Percentiles rank a stretch among this genome's conserved stretches.
phyloP scores from a whole-genome alignment of 2,113 vertebrate genomes.

The Shinisaurus crocodilurus region DNA sequence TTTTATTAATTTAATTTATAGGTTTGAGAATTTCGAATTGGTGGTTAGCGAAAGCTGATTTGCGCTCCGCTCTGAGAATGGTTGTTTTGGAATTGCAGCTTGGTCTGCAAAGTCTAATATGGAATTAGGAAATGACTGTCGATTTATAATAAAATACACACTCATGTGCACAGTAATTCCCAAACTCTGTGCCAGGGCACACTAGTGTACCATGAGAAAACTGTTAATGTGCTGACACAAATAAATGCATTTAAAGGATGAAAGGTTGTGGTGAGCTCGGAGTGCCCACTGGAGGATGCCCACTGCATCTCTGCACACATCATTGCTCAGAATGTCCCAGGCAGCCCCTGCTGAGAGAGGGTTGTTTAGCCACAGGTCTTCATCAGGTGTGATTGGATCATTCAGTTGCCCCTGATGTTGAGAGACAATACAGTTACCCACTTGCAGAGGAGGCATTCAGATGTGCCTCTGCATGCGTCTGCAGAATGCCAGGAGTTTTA shows the following conservation, averaged over 20 bases:
- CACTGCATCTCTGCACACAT: not conserved
- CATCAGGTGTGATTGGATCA: not conserved
- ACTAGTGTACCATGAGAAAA: not conserved
- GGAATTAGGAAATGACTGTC: slow-evolving; percentile 64
- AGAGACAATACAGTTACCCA: not conserved
- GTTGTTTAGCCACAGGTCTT: not conserved
- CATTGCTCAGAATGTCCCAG: too few relatives aligned
- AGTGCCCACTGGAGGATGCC: not conserved
- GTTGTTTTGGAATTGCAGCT: slow-evolving; percentile 42
- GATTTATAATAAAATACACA: slow-evolving; percentile 14
- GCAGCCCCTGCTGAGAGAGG: too few relatives aligned
- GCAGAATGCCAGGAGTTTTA: too few relatives aligned
- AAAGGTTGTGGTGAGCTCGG: too few relatives aligned
- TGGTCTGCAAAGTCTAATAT: slow-evolving; percentile 1
- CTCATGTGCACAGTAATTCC: not conserved
- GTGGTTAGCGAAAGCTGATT: slow-evolving; percentile 68
- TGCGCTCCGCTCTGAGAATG: slow-evolving; percentile 60
- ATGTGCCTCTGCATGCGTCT: not conserved
- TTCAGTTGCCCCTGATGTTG: not conserved
- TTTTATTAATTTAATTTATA: slow-evolving; percentile 74
- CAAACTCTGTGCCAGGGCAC: not conserved
- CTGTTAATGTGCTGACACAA: not conserved
- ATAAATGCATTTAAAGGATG: not conserved
- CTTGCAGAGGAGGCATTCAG: not conserved
- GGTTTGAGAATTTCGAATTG: slow-evolving; percentile 71